Evolutionary conservation across 2,888 invertebrate genomes (phyloP).

Genomic region (Melanostoma mellinum): DNA sequence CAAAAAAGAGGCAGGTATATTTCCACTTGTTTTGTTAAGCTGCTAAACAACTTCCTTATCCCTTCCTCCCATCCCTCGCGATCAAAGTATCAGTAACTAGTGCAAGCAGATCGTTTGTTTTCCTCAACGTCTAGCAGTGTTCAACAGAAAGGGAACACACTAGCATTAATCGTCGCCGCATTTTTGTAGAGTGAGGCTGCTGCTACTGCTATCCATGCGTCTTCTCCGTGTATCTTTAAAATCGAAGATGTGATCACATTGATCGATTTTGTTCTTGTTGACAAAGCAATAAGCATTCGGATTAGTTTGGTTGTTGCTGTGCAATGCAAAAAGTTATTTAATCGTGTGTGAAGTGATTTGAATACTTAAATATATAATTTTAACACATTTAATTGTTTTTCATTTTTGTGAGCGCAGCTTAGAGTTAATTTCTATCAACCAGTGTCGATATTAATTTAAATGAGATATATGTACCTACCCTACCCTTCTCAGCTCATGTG

Average conservation of each 20-base stretch:
- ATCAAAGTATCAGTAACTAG: constrained; percentile 3
- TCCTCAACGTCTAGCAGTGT: background rate
- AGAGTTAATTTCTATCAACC: constrained; percentile 23
- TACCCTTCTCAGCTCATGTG: background rate
- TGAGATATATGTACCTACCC: constrained; percentile 5
- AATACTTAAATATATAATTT: constrained; percentile 33
- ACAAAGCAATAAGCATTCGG: constrained; percentile 47
- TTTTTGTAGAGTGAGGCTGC: constrained; percentile 67
- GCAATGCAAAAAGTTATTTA: constrained; percentile 24
- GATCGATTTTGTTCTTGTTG: constrained; percentile 67
- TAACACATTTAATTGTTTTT: constrained; percentile 1
- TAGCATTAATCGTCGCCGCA: constrained; percentile 27
- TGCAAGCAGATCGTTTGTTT: constrained; percentile 16
- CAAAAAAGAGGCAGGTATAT: constrained; percentile 9
- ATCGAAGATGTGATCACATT: constrained; percentile 67
- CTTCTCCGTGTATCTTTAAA: constrained; percentile 48
- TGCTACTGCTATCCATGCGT: constrained; percentile 16
- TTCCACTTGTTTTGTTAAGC: constrained; percentile 32
- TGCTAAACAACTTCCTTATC: constrained; percentile 39
- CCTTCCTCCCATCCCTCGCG: background rate
- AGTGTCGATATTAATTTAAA: constrained; percentile 3
- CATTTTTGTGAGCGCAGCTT: background rate
- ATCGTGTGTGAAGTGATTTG: constrained; percentile 38
- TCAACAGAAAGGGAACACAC: constrained; percentile 45
- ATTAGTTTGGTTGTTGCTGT: constrained; percentile 32